Evolutionary conservation across 2,113 vertebrate genomes (phyloP), one percentile per base, ranked within the genome.

Genomic region (Panurus biarmicus): DNA sequence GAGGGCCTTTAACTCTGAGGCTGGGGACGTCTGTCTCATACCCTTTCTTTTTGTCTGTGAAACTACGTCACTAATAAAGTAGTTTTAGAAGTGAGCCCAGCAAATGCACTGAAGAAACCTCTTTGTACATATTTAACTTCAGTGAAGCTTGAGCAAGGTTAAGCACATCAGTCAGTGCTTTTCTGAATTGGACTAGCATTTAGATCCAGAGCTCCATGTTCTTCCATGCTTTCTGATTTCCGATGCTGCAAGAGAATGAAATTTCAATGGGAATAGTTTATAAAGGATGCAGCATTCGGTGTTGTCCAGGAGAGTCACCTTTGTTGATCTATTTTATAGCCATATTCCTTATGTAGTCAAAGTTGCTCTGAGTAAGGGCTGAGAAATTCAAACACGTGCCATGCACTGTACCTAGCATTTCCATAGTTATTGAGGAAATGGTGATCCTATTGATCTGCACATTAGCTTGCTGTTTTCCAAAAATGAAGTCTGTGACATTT

Each of bases 401-500:
- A 35, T 72, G 48, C 26, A 14, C 62, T 76, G 18, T 73, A 90
- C 57, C 65, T 82, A 86, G 40, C 70, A 56, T 79, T 95, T 91
- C 81, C 57, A 74, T 22, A 80, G 51, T 24, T 84, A 70, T 90
- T 91, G 89, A 62, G 66, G 45, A 88, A 96, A 82, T 69, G 23
- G 76, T 57, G 42, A 57, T 79, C 25, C 60, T 87, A 80, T 90
- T 94, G 94, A 96, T 94, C 64, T 58, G 33, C n/a, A 69, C 33
- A n/a, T 90, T 78, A 94, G 72, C 44, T 92, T 80, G 42, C 80
- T 58, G 33, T 70, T 89, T 69, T 93, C 88, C 36, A 91, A 69
- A 89, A 86, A 71, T 42, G 5, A 94, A 94, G 36, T 22, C 48
- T 90, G 69, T 94, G 95, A 69, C 82, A 90, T 92, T 92, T 92